phyloP scores from a whole-genome alignment of 2,113 vertebrate species.

The Pelodiscus sinensis region DNA sequence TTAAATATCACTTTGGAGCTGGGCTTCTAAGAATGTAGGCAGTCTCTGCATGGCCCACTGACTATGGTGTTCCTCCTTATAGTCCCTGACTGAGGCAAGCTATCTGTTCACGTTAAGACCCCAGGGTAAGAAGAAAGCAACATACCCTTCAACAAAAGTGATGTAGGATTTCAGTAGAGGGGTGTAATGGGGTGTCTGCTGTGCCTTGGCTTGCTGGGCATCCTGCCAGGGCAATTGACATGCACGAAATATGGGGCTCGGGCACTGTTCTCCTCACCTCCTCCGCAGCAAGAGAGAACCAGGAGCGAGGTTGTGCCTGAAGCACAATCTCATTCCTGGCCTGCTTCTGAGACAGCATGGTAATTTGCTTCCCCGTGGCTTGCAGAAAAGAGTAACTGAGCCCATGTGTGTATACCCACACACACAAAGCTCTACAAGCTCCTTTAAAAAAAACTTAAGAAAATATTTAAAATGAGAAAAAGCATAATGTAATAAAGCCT shows the following conservation, averaged over 20 bases:
- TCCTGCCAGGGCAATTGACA: neutral
- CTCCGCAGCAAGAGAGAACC: accelerated
- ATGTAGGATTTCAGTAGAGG: neutral
- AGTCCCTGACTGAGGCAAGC: neutral
- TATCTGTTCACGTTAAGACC: neutral
- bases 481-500: neutral
- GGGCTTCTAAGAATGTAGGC: too few relatives aligned
- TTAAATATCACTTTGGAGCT: too few relatives aligned
- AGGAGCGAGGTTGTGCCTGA: neutral
- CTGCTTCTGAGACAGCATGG: neutral
- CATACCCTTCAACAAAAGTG: neutral
- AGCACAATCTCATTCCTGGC: neutral
- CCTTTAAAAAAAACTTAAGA: neutral
- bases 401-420: neutral
- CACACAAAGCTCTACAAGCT: neutral
- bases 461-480: neutral
- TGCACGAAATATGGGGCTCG: neutral
- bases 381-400: neutral
- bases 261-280: neutral
- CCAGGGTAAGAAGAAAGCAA: neutral
- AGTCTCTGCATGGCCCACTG: too few relatives aligned
- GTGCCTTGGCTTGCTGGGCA: neutral
- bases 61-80: too few relatives aligned
- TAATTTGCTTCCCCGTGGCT: neutral
- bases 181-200: too few relatives aligned